A percentile compares a stretch with the other conserved stretches of the same genome.
Conservation (phyloP, 2,888 invertebrate genomes). For the Girardia tigrina region DNA sequence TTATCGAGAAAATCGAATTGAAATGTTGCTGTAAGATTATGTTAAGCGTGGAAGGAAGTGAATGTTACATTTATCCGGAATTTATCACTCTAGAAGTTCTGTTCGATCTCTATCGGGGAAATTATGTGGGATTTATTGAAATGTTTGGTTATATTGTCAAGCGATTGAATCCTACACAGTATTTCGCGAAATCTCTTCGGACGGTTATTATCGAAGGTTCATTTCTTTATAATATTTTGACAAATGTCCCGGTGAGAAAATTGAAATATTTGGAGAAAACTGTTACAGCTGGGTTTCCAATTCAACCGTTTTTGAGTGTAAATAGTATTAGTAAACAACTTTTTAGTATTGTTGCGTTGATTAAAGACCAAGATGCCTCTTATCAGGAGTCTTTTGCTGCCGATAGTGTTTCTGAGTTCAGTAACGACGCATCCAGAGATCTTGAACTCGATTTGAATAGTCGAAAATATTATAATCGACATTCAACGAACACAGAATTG, state of each 20-base stretch:
- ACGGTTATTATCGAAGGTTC: not conserved
- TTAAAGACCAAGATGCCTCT: not conserved
- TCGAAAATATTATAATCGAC: not conserved
- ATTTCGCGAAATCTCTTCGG: constrained; percentile 3
- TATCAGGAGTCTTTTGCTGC: not conserved
- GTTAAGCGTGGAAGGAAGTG: not conserved
- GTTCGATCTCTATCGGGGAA: not conserved
- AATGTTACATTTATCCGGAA: not conserved
- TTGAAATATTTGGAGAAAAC: constrained; percentile 5
- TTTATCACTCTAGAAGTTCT: not conserved
- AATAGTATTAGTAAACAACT: not conserved
- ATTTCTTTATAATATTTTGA: constrained; percentile 6
- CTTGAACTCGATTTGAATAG: not conserved
- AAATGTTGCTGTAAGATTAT: constrained; percentile 1
- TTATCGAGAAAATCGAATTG: not conserved
- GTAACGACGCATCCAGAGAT: not conserved
- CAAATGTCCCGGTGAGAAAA: not conserved
- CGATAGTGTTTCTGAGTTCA: not conserved
- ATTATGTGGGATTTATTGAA: constrained; percentile 4
- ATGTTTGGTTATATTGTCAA: constrained; percentile 23
- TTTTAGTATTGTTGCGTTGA: not conserved
- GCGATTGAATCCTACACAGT: not conserved
- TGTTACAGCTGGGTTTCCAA: constrained; percentile 2
- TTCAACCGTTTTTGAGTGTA: not conserved
- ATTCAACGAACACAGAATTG: not conserved